A percentile compares a stretch with the other conserved stretches of the same genome.
phyloP scores from a whole-genome alignment of 1,140 invertebrate genomes.

The Carposina sasakii region DNA sequence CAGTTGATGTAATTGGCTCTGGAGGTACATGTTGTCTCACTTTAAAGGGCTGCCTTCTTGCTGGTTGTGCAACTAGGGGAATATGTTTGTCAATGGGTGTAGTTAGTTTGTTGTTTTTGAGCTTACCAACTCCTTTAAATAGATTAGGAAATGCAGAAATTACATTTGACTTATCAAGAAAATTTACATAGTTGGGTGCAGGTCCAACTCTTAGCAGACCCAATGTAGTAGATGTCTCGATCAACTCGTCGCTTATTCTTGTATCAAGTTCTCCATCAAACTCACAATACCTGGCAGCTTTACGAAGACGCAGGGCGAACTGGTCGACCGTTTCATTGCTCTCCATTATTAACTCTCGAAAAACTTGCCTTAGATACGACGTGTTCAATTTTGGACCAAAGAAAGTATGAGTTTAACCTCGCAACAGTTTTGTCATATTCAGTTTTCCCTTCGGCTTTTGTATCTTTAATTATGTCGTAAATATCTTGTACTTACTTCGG shows the following conservation, averaged over 20 bases:
- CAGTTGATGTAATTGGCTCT: slow-evolving; percentile 19
- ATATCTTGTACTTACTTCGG: slow-evolving; percentile 6
- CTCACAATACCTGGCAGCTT: neutral
- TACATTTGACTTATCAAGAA: neutral
- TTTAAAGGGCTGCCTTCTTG: slow-evolving; percentile 24
- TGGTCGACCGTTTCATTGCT: neutral
- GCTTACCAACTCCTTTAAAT: slow-evolving; percentile 19
- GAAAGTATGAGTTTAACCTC: no score
- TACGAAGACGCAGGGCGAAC: neutral
- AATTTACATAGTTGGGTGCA: no score
- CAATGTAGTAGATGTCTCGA: neutral
- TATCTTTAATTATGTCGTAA: slow-evolving; percentile 3
- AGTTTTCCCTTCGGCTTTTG: neutral
- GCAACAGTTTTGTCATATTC: no score
- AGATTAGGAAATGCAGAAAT: slow-evolving; percentile 1
- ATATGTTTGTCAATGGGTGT: slow-evolving; percentile 24
- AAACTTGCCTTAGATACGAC: slow-evolving; percentile 4
- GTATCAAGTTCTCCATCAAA: neutral
- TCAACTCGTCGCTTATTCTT: neutral
- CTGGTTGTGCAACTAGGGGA: slow-evolving; percentile 28
- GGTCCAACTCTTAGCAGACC: neutral
- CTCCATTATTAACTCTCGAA: neutral
- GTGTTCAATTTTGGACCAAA: slow-evolving; percentile 3
- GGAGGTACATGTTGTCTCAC: slow-evolving; percentile 12
- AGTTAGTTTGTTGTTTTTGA: slow-evolving; percentile 27